These are phyloP conservation scores for Pissodes strobi DNA, from an alignment of 1,140 invertebrate species.

Conservation along the genomic window DNA sequence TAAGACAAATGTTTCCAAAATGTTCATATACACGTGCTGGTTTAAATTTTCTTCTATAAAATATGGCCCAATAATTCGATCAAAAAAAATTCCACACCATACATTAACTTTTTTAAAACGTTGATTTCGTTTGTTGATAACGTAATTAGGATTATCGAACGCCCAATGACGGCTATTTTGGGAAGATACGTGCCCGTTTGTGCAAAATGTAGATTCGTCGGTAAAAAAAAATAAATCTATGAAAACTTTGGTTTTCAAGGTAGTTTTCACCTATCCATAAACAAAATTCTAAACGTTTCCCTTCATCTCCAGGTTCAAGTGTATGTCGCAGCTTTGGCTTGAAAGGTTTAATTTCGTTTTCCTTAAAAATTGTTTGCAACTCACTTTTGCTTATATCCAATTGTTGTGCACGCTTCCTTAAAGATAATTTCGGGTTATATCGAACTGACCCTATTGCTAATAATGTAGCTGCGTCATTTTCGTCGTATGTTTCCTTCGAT, in stretches of 20 bases:
- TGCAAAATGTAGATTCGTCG: constrained; percentile 29
- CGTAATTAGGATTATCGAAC: constrained; percentile 27
- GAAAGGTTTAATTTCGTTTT: too few relatives aligned
- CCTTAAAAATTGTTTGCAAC: constrained; percentile 10
- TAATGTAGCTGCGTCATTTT: constrained; percentile 15
- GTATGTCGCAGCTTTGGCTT: constrained; percentile 17
- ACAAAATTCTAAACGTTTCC: too few relatives aligned
- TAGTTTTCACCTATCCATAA: constrained; percentile 6
- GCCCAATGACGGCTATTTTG: constrained; percentile 32
- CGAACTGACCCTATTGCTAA: constrained; percentile 8
- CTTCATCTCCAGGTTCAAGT: constrained; percentile 25
- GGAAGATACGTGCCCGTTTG: constrained; percentile 23
- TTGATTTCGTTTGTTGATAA: constrained; percentile 35
- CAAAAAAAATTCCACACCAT: constrained; percentile 33
- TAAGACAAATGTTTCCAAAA: too few relatives aligned
- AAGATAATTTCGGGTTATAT: constrained; percentile 16
- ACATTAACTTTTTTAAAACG: constrained; percentile 37
- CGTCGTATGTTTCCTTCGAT: constrained; percentile 10
- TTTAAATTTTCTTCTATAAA: too few relatives aligned
- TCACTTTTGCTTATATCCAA: constrained; percentile 2
- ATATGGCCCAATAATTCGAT: constrained; percentile 31
- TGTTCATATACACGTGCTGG: too few relatives aligned
- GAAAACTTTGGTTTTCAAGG: constrained; percentile 20
- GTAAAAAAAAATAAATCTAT: constrained; percentile 30
- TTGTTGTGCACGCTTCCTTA: constrained; percentile 6